Evolutionary conservation across 2,888 invertebrate genomes (phyloP), one percentile per base, ranked within the genome.

Genomic region (Euspilapteryx auroguttella): DNA sequence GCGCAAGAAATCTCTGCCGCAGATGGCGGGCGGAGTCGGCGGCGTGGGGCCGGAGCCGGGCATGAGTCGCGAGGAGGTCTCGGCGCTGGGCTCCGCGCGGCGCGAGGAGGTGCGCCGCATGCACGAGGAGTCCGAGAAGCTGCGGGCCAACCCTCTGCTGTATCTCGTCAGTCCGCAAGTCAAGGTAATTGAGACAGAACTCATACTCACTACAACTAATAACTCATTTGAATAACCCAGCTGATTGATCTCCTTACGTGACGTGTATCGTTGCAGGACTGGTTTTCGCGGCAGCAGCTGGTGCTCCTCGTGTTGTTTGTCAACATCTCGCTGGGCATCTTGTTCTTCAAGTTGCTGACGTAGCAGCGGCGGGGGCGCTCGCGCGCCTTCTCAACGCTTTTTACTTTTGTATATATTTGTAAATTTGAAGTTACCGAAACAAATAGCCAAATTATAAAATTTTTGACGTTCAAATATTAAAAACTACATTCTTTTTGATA

Each of bases 91-190:
- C 48, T 93, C 94, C 37, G 91, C 93, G 44, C 83, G 96, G 39
- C 83, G 99, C 42, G 96, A 97, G 71, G 96, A 97, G 65, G 82
- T 97, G 42, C 85, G 96, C 51, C 82, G 92, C 44, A 89, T 92
- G 78, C 83, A 87, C 51, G 93, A 95, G 62, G 92, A 94, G 71
- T 83, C 87, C 41, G 95, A 96, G 73, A 85, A 92, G 65, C 85
- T 94, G 45, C 83, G 92, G 62, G 93, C 93, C 55, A 96, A 96
- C 79, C 96, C 96, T 49, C 81, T 97, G 51, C 85, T 96, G 49
- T 95, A 94, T 76, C 81, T 97, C 68, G 87, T 93, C 84, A 94
- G 94, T 87, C 96, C 96, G 55, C 90, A 93, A 82, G 91, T 96
- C 48, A 93, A 94, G 90, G 95, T 95, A 76, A 77, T 79, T 61